Evolutionary conservation across 2,888 invertebrate species (phyloP).

Genomic region (Drosophila mulleri): DNA sequence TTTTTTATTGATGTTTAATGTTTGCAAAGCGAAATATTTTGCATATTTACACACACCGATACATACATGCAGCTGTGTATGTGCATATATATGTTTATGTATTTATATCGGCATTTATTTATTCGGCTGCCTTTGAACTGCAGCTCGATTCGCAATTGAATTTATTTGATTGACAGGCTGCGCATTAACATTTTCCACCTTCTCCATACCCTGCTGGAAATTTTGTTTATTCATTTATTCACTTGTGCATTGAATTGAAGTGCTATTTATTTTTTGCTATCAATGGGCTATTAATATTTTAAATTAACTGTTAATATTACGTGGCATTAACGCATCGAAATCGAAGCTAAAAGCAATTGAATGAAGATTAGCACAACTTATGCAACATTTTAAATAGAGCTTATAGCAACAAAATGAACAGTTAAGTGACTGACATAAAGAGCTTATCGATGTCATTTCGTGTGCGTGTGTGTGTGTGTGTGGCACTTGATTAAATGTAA

Average conservation of each 20-base stretch:
- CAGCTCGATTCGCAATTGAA: constrained; percentile 53
- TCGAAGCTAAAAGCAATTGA: constrained; percentile 5
- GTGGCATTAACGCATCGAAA: constrained; percentile 21
- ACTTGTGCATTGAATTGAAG: constrained; percentile 40
- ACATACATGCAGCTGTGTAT: not conserved
- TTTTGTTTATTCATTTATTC: constrained; percentile 38
- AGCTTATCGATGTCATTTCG: constrained; percentile 1
- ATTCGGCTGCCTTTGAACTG: constrained; percentile 37
- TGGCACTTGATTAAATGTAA: not conserved
- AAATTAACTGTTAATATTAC: constrained; percentile 33
- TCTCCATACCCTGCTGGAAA: constrained; percentile 4
- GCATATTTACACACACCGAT: constrained; percentile 51
- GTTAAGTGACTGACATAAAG: constrained; percentile 1
- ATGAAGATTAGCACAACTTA: constrained; percentile 16
- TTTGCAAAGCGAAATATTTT: constrained; percentile 64
- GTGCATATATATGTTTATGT: constrained; percentile 8
- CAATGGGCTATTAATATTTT: constrained; percentile 55
- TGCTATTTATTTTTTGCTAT: constrained; percentile 51
- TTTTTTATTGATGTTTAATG: constrained; percentile 64
- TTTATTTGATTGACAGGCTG: constrained; percentile 66
- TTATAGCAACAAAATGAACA: not conserved
- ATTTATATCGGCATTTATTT: constrained; percentile 17
- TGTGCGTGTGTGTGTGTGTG: not conserved
- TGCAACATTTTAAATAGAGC: constrained; percentile 6
- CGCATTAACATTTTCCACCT: constrained; percentile 53